Evolutionary conservation across 2,888 invertebrate genomes (phyloP).

Genomic region (Hybos culiciformis): DNA sequence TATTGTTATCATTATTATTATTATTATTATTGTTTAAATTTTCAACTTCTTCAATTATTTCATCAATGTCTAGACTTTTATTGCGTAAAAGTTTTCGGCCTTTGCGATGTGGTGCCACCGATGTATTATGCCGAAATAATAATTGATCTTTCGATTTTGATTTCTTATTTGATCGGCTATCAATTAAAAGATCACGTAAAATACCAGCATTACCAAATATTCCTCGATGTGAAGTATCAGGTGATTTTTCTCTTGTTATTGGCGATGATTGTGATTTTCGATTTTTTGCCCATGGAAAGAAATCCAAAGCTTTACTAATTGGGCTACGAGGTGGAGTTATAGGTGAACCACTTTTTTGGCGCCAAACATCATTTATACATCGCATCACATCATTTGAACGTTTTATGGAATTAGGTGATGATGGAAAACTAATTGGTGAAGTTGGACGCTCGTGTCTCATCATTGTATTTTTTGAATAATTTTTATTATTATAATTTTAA

Average conservation of each 20-base stretch:
- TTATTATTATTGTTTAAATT: conserved; percentile 18
- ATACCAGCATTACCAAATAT: conserved; percentile 30
- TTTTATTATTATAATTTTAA: no score
- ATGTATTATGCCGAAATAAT: conserved; percentile 15
- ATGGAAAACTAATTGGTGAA: conserved; percentile 15
- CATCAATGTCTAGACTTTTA: conserved; percentile 32
- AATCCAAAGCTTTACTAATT: conserved; percentile 33
- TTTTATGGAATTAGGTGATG: background rate
- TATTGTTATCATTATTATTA: conserved; percentile 3
- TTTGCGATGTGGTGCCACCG: conserved; percentile 14
- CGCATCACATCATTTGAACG: conserved; percentile 17
- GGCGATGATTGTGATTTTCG: conserved; percentile 16
- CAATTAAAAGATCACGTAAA: conserved; percentile 29
- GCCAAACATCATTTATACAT: conserved; percentile 16
- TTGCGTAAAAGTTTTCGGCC: conserved; percentile 23
- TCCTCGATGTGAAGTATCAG: conserved; percentile 21
- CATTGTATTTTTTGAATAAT: no score
- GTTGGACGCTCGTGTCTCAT: conserved; percentile 11
- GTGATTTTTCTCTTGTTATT: conserved; percentile 7
- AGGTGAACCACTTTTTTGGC: conserved; percentile 11
- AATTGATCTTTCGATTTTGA: conserved; percentile 6
- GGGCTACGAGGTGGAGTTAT: conserved; percentile 23
- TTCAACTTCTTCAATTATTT: conserved; percentile 28
- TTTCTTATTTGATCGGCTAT: conserved; percentile 18
- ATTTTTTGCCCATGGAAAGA: conserved; percentile 29